These are phyloP conservation scores for Poeciliopsis prolifica DNA, from an alignment of 2,113 vertebrate species.

Conservation along the genomic window DNA sequence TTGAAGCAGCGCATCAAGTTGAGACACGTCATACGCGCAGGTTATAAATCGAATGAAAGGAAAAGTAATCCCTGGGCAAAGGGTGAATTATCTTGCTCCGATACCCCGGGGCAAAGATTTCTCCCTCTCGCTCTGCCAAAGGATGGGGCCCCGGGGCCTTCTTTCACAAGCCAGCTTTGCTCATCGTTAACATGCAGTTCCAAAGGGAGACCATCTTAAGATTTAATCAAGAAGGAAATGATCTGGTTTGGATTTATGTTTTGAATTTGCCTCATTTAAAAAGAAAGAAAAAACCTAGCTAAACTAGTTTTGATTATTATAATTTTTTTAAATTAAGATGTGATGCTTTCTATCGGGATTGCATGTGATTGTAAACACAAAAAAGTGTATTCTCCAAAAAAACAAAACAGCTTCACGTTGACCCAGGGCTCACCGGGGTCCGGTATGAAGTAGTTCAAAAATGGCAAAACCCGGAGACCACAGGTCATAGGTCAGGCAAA, in stretches of 20 bases:
- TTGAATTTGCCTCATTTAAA: no score
- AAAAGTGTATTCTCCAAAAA: background rate
- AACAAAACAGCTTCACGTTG: background rate
- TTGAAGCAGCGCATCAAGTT: background rate
- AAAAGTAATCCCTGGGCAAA: background rate
- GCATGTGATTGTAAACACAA: background rate
- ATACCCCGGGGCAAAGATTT: background rate
- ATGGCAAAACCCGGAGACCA: background rate
- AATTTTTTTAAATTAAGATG: background rate
- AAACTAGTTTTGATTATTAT: background rate
- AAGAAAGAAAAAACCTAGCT: no score
- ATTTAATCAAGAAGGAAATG: conserved; percentile 3
- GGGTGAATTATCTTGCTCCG: background rate
- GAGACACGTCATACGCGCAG: background rate
- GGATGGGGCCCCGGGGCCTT: background rate
- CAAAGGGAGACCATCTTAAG: background rate
- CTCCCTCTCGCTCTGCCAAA: background rate
- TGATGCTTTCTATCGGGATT: background rate
- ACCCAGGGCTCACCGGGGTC: background rate
- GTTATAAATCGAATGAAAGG: background rate
- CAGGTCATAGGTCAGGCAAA: no score
- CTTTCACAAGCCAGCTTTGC: background rate
- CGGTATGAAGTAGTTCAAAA: background rate
- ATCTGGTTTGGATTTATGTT: conserved; percentile 3
- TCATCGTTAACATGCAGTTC: background rate